phyloP scores from a whole-genome alignment of 2,113 vertebrate species.

The Sporophila hypoxantha region DNA sequence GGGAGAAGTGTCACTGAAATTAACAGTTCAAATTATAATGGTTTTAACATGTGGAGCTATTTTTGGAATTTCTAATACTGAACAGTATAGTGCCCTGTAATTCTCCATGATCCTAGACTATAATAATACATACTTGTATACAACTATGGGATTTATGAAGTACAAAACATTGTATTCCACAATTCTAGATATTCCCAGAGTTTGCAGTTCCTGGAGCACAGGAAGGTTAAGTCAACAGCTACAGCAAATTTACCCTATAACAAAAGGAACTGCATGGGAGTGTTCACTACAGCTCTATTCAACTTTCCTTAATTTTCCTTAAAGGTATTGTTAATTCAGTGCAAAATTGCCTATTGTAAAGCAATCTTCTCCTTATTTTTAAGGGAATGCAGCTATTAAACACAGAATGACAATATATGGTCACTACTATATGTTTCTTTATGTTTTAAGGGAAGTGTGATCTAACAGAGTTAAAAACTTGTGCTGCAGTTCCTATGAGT shows the following conservation, averaged over 20 bases:
- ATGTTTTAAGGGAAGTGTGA: neutral
- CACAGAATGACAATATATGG: neutral
- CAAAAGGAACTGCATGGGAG: neutral
- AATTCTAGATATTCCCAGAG: neutral
- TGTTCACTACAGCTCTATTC: neutral
- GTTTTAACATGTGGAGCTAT: neutral
- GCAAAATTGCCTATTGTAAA: neutral
- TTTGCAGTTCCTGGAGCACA: neutral
- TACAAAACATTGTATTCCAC: neutral
- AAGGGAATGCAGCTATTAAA: neutral
- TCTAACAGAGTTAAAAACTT: neutral
- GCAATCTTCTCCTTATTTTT: neutral
- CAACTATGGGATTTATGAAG: neutral
- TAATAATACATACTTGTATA: neutral
- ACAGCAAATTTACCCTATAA: neutral
- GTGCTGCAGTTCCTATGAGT: neutral
- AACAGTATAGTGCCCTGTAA: neutral
- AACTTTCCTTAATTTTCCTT: neutral
- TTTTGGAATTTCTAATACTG: neutral
- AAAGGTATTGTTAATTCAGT: neutral
- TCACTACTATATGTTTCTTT: neutral
- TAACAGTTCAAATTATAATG: neutral
- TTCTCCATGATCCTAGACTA: neutral
- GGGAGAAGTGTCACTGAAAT: neutral
- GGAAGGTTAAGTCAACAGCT: neutral